A percentile compares a stretch with the other conserved stretches of the same genome.
Conservation (phyloP, 30 jellyfish, hydroid and myxozoan genomes). For the Cassiopea andromeda region DNA sequence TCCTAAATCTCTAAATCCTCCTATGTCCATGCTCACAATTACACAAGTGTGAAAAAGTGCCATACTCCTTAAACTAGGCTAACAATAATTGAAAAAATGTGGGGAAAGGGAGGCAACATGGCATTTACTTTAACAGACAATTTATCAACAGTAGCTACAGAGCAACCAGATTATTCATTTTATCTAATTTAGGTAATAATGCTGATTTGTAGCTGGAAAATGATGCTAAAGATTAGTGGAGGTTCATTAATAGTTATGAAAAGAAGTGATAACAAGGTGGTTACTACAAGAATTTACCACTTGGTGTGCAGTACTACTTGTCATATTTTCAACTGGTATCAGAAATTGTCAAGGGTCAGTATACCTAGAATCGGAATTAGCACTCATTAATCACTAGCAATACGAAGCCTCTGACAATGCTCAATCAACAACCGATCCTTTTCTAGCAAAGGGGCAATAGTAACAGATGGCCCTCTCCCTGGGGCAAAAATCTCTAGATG, state of each 20-base stretch:
- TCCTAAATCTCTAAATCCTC: no score
- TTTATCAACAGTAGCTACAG: no score
- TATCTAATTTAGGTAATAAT: neutral
- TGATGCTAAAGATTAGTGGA: slow-evolving; percentile 20
- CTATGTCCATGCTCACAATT: no score
- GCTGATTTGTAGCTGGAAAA: neutral
- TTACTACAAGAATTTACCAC: neutral
- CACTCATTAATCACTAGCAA: slow-evolving; percentile 28
- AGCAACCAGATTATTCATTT: no score
- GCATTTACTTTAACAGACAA: no score
- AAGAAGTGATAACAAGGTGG: slow-evolving; percentile 1
- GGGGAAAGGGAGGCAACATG: no score
- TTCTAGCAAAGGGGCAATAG: slow-evolving; percentile 36
- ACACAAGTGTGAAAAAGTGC: no score
- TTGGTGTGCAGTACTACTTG: slow-evolving; percentile 38
- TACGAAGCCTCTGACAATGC: slow-evolving; percentile 30
- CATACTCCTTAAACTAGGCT: no score
- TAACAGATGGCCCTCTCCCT: slow-evolving; percentile 54
- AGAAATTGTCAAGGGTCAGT: slow-evolving; percentile 31
- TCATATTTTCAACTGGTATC: neutral
- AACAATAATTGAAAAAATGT: no score
- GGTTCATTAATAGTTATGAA: slow-evolving; percentile 45
- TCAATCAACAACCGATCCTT: slow-evolving; percentile 20
- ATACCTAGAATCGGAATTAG: slow-evolving; percentile 23
- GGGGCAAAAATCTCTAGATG: slow-evolving; percentile 28